Evolutionary conservation across 2,888 invertebrate genomes (phyloP), one percentile per base, ranked within the genome.

Genomic region (Eupithecia inturbata): DNA sequence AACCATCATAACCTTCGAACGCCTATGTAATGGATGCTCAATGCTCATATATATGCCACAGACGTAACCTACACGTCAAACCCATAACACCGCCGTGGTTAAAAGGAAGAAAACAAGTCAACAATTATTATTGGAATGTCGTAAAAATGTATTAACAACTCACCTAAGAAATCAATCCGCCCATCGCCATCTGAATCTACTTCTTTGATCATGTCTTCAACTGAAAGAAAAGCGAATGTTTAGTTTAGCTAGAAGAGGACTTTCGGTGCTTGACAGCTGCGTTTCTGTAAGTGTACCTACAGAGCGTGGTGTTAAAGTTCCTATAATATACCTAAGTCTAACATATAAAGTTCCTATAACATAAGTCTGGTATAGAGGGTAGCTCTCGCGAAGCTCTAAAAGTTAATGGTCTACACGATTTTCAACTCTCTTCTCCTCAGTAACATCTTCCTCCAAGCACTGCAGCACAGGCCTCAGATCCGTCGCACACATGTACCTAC

Each of bases 181-280:
- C 98, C 98, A 88, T 98, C 98, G 1, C 98, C 98, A 88, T 99
- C 98, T 2, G 98, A 97, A 87, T 99, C 98, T 10, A 98, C 98
- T 93, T 98, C 98, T 87, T 98, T 98, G 86, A 99, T 98, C 98
- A 99, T 98, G 88, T 98, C 98, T 90, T 98, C 98, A 91, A 98
- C 98, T 98, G 93, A 70, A 95, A 95, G 74, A 14, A 75, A 81
- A 77, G 68, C 36, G 36, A 31, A 26, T 0, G 39, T 66, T 80
- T 57, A 57, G 53, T 22, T n/a, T 19, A 19, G 45, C 45, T 14
- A 41, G 39, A 14, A 2, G 14, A 14, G n/a, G n/a, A n/a, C n/a
- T n/a, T n/a, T n/a, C 14, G 3, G 5, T n/a, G 39, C 0, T 41
- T 41, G 14, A 41, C 14, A 41, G 39, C 39, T 41, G 39, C 39